Conservation (phyloP, 2,888 invertebrate species). For the Helleia helle region DNA sequence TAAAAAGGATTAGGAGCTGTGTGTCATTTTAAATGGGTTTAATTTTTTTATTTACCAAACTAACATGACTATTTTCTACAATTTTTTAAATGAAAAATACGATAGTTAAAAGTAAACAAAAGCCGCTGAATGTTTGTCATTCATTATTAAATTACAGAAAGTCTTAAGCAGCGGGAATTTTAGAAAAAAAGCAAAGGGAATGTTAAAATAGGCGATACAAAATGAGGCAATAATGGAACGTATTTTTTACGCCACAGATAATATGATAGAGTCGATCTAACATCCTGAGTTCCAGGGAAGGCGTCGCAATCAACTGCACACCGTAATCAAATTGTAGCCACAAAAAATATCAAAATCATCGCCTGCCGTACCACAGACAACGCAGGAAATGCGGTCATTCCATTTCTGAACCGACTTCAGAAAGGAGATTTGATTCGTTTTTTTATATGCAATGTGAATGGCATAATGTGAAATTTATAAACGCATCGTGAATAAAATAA, state of each 20-base stretch:
- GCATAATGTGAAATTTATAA: no score
- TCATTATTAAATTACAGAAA: not conserved
- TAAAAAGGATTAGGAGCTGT: no score
- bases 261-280: constrained; percentile 15
- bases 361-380: constrained; percentile 13
- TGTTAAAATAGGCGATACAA: not conserved
- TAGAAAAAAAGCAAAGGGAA: not conserved
- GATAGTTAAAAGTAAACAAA: no score
- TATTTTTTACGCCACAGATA: constrained; percentile 21
- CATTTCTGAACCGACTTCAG: not conserved
- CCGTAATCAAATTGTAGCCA: constrained; percentile 44
- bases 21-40: no score
- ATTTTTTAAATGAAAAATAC: no score
- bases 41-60: no score
- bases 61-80: no score
- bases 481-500: no score
- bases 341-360: constrained; percentile 46
- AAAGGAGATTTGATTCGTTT: no score
- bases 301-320: constrained; percentile 32
- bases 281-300: constrained; percentile 21
- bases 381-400: constrained; percentile 10
- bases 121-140: no score
- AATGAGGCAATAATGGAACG: constrained; percentile 15
- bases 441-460: no score
- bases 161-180: not conserved